Percentiles rank a stretch among this genome's conserved stretches.
Evolutionary conservation across 2,113 vertebrate species (phyloP).

Genomic region (Atlantisia rogersi): DNA sequence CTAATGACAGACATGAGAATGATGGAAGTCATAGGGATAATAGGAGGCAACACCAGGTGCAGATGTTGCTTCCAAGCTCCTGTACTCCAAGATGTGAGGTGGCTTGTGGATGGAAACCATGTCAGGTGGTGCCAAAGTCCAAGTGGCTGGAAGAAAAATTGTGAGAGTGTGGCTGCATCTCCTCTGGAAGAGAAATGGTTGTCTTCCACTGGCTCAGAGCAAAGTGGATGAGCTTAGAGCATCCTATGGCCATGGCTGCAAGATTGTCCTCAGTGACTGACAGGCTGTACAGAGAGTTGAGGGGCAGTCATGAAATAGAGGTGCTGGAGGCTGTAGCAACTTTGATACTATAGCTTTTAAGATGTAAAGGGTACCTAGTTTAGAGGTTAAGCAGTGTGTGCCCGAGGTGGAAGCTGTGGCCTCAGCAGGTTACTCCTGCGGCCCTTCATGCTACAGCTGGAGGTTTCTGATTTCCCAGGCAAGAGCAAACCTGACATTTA

Average conservation of each 20-base stretch:
- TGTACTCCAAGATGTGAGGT: neutral
- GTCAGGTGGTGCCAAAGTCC: neutral
- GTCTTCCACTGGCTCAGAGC: neutral
- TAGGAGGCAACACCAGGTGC: too few relatives aligned
- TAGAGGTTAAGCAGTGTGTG: neutral
- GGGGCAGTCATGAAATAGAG: neutral
- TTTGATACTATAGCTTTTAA: neutral
- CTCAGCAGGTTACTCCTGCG: neutral
- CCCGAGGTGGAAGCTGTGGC: neutral
- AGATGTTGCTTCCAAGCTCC: neutral
- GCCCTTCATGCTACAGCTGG: neutral
- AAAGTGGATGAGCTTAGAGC: neutral
- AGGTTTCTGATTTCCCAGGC: neutral
- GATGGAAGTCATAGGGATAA: neutral
- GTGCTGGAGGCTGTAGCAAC: neutral
- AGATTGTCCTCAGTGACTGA: neutral
- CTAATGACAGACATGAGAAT: neutral
- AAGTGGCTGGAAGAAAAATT: neutral
- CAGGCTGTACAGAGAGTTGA: neutral
- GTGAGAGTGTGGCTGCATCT: neutral
- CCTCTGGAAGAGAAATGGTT: neutral
- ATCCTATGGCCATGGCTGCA: neutral
- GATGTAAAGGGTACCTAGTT: neutral
- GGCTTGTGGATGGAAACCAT: neutral
- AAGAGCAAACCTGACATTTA: neutral